These are phyloP conservation scores for Babyrousa celebensis DNA, from an alignment of 2,797 vertebrate species.

Conservation along the genomic window DNA sequence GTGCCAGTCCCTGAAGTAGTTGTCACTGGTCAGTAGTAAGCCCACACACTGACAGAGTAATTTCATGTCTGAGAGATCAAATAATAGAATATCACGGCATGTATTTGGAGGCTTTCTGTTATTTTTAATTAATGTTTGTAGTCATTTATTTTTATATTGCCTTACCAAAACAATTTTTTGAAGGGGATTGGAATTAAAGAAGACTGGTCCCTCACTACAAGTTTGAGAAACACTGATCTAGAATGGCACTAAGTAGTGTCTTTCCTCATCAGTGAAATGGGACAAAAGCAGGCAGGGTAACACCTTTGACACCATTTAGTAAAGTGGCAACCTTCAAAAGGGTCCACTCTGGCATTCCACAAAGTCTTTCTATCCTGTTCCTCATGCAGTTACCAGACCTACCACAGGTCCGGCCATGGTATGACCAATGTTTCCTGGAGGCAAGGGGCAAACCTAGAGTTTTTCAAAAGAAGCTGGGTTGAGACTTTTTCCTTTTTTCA, in stretches of 20 bases:
- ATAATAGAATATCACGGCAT: not conserved
- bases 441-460: not conserved
- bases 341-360: not conserved
- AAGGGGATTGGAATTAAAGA: not conserved
- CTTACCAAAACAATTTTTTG: constrained; percentile 25
- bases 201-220: not conserved
- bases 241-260: not conserved
- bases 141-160: constrained; percentile 28
- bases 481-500: not conserved
- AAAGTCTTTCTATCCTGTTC: not conserved
- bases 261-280: not conserved
- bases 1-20: not conserved
- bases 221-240: not conserved
- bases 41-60: not conserved
- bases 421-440: too few relatives aligned
- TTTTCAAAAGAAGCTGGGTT: not conserved
- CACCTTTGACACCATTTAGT: not conserved
- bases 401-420: not conserved
- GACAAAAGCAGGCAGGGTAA: not conserved
- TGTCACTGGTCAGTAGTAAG: not conserved
- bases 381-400: not conserved
- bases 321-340: not conserved
- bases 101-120: not conserved
- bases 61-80: constrained; percentile 31
- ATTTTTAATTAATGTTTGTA: not conserved